Conservation (phyloP, 2,888 invertebrate species). For the Cynaeus angustus region DNA sequence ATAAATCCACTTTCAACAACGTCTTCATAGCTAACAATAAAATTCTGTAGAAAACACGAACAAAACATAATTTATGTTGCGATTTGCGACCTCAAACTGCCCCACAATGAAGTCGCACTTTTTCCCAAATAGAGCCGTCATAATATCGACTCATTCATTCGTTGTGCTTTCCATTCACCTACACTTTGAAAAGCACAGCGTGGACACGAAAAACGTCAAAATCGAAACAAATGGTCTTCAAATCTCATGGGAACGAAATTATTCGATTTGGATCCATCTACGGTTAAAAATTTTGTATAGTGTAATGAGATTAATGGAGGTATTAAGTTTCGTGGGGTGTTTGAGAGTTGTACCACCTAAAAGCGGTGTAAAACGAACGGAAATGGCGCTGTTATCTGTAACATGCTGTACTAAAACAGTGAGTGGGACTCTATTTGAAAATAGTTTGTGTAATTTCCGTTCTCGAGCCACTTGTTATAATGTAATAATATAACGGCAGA, state of each 20-base stretch:
- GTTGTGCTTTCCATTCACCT: constrained; percentile 51
- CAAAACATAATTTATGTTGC: constrained; percentile 61
- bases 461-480: constrained; percentile 71
- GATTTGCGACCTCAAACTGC: constrained; percentile 60
- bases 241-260: constrained; percentile 41
- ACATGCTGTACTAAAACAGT: constrained; percentile 69
- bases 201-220: constrained; percentile 59
- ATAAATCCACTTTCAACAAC: constrained; percentile 47
- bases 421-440: constrained; percentile 71
- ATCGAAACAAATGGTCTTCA: constrained; percentile 49
- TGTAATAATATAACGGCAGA: constrained; percentile 70
- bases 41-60: constrained; percentile 43
- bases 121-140: constrained; percentile 60
- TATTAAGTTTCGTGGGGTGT: constrained; percentile 14
- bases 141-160: constrained; percentile 57
- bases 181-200: constrained; percentile 59
- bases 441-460: constrained; percentile 73
- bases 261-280: constrained; percentile 31
- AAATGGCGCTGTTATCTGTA: constrained; percentile 70
- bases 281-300: constrained; percentile 60
- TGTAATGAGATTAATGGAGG: constrained; percentile 14
- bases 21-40: constrained; percentile 44
- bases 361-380: constrained; percentile 66
- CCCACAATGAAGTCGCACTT: constrained; percentile 57
- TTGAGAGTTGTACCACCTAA: constrained; percentile 43